Evolutionary conservation across 2,888 invertebrate genomes (phyloP).

Genomic region (Linyphia triangularis): DNA sequence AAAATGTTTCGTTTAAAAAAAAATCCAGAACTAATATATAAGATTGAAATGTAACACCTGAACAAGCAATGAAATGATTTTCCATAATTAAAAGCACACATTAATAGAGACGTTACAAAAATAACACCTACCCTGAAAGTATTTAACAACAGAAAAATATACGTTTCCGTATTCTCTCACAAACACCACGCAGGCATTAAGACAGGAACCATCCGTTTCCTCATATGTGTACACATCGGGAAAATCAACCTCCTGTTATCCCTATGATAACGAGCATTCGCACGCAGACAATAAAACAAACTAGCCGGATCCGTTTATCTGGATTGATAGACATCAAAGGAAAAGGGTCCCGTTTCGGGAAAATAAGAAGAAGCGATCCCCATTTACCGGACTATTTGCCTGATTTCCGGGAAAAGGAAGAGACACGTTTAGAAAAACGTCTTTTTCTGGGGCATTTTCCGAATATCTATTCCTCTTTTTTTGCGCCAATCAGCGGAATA

Average conservation of each 20-base stretch:
- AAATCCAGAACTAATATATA: no score
- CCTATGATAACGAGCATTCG: background rate
- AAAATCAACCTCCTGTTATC: background rate
- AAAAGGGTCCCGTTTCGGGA: background rate
- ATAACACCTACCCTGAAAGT: no score
- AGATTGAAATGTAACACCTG: no score
- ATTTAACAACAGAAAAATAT: no score
- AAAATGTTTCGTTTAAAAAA: no score
- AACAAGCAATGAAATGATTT: no score
- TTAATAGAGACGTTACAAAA: no score
- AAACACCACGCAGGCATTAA: no score
- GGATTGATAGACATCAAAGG: conserved; percentile 4
- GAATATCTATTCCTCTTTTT: background rate
- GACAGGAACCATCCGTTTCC: background rate
- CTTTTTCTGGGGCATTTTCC: background rate
- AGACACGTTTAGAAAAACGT: conserved; percentile 24
- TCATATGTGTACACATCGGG: background rate
- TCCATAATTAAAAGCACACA: no score
- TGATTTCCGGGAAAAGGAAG: conserved; percentile 29
- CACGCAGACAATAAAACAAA: background rate
- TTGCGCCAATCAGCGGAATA: background rate
- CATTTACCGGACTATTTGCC: conserved; percentile 58
- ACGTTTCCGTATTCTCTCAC: no score
- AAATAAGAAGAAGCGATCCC: background rate
- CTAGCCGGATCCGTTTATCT: conserved; percentile 23